Evolutionary conservation across 2,113 vertebrate species (phyloP).

Genomic region (Sylvia atricapilla): DNA sequence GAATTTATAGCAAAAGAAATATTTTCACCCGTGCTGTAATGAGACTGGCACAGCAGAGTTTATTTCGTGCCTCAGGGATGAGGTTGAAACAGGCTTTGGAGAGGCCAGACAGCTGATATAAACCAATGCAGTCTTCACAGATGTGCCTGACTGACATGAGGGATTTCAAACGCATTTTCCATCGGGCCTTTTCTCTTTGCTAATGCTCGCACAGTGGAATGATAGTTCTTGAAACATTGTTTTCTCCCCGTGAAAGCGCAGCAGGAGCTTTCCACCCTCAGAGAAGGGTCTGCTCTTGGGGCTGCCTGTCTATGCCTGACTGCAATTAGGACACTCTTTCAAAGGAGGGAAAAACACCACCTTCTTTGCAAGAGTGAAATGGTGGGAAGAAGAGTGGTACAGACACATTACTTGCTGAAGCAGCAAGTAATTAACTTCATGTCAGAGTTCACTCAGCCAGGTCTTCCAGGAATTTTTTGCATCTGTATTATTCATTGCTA

Average conservation of each 20-base stretch:
- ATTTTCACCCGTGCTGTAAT: not conserved
- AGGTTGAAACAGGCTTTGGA: not conserved
- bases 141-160: not conserved
- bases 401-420: not conserved
- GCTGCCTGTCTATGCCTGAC: fast-evolving
- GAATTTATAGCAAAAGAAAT: not conserved
- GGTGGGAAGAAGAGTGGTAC: not conserved
- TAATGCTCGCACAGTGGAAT: fast-evolving
- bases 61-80: not conserved
- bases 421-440: not conserved
- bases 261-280: not conserved
- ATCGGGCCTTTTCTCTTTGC: fast-evolving
- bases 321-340: fast-evolving
- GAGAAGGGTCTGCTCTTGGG: fast-evolving
- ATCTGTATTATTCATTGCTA: not conserved
- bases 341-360: not conserved
- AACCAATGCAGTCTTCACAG: not conserved
- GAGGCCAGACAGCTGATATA: not conserved
- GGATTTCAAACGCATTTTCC: not conserved
- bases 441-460: not conserved
- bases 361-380: not conserved
- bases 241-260: not conserved
- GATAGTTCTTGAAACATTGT: fast-evolving
- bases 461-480: not conserved
- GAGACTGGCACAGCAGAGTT: not conserved